Evolutionary conservation across 2,888 invertebrate genomes (phyloP).

Genomic region (Sarcophaga variegata): DNA sequence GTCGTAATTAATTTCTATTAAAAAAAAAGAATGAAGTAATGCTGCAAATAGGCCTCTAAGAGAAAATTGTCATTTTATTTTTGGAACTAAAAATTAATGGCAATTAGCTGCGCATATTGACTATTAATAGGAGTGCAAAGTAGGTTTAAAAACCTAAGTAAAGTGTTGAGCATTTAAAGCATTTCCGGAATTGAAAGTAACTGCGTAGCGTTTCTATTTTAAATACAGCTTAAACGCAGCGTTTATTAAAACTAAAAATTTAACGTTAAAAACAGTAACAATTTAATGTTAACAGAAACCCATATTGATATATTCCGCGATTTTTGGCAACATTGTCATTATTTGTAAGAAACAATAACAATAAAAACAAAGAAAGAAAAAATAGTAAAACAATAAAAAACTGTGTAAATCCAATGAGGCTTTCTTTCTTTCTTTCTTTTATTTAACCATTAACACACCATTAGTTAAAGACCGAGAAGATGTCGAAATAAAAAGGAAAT

Average conservation of each 20-base stretch:
- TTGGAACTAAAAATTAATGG: too few relatives aligned
- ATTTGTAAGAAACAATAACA: not conserved
- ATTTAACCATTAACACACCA: slow-evolving; percentile 33
- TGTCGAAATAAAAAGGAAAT: not conserved
- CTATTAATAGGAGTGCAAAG: too few relatives aligned
- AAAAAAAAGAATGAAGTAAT: too few relatives aligned
- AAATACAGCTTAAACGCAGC: not conserved
- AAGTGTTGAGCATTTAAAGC: too few relatives aligned
- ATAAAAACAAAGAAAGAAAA: slow-evolving; percentile 7
- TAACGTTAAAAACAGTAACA: not conserved
- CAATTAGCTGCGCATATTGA: too few relatives aligned
- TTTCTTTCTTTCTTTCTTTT: not conserved
- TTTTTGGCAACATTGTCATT: too few relatives aligned
- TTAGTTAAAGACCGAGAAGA: slow-evolving; percentile 1
- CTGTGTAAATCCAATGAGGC: not conserved
- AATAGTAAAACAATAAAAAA: slow-evolving; percentile 23
- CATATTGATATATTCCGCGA: too few relatives aligned
- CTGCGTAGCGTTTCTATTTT: too few relatives aligned
- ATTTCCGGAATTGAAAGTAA: slow-evolving; percentile 34
- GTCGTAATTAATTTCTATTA: too few relatives aligned
- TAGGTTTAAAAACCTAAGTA: too few relatives aligned
- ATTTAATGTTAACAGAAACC: not conserved
- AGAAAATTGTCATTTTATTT: too few relatives aligned
- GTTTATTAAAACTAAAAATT: not conserved
- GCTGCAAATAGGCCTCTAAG: too few relatives aligned